Percentiles rank a stretch among this genome's conserved stretches.
phyloP scores from a whole-genome alignment of 2,888 invertebrate species.

The Omphaloscelis lunosa region DNA sequence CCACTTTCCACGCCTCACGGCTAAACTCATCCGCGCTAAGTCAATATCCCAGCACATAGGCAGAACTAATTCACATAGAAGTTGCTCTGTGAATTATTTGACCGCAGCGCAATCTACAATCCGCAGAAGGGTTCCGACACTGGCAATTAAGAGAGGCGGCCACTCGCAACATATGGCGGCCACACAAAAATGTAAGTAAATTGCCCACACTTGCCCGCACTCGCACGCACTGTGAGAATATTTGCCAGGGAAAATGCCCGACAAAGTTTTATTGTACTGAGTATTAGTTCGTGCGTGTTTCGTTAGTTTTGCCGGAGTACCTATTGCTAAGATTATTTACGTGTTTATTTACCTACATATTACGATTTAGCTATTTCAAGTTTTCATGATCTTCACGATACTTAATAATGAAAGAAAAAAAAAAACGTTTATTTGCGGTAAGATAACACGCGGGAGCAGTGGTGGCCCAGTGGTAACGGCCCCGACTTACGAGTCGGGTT shows the following conservation, averaged over 20 bases:
- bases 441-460: too few relatives aligned
- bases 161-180: constrained; percentile 71
- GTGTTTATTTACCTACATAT: background rate
- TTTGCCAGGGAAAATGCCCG: constrained; percentile 61
- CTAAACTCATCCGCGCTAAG: constrained; percentile 30
- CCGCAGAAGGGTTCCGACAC: constrained; percentile 73
- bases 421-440: too few relatives aligned
- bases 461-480: too few relatives aligned
- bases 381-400: background rate
- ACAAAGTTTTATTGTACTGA: constrained; percentile 61
- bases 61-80: constrained; percentile 65
- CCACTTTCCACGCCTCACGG: constrained; percentile 6
- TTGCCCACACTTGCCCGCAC: constrained; percentile 56
- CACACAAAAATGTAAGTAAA: constrained; percentile 74
- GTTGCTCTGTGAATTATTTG: constrained; percentile 71
- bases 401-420: too few relatives aligned
- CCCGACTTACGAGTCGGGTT: too few relatives aligned
- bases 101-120: constrained; percentile 68
- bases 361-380: background rate
- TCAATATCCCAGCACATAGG: constrained; percentile 51
- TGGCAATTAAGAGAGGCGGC: constrained; percentile 74
- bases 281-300: constrained; percentile 15
- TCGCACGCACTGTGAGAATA: constrained; percentile 60
- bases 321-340: constrained; percentile 10
- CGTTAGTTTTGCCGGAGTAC: background rate